Evolutionary conservation across 2,797 vertebrate genomes (phyloP).

Genomic region (Steatocranus sp.): DNA sequence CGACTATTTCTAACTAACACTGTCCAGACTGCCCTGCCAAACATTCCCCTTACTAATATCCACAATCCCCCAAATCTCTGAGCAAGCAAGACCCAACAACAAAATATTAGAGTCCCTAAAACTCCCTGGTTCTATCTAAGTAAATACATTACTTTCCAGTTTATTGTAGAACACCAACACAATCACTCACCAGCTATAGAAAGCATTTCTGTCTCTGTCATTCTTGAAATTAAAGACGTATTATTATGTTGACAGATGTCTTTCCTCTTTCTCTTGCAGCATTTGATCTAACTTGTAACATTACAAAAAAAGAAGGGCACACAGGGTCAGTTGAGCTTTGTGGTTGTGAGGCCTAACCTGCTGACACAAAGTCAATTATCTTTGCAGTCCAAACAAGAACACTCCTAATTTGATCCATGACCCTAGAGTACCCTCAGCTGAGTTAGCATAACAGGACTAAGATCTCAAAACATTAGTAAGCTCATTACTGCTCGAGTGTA

Average conservation of each 20-base stretch:
- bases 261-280: background rate
- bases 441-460: slow-evolving; percentile 37
- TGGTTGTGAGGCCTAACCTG: background rate
- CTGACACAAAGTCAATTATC: background rate
- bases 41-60: background rate
- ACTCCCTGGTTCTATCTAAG: background rate
- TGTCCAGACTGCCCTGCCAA: slow-evolving; percentile 10
- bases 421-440: background rate
- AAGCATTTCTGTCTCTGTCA: background rate
- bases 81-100: background rate
- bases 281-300: background rate
- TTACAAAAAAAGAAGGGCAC: background rate
- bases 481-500: slow-evolving; percentile 16
- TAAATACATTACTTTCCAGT: background rate
- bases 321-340: background rate
- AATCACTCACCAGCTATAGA: background rate
- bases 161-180: background rate
- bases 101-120: background rate
- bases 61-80: background rate
- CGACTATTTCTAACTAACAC: background rate
- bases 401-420: background rate
- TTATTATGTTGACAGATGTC: background rate
- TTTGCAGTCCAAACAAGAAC: background rate
- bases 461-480: slow-evolving; percentile 44
- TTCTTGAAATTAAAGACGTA: background rate